Evolutionary conservation across 2,888 invertebrate species (phyloP), one percentile per base, ranked within the genome.

Genomic region (Parnassius orleans): DNA sequence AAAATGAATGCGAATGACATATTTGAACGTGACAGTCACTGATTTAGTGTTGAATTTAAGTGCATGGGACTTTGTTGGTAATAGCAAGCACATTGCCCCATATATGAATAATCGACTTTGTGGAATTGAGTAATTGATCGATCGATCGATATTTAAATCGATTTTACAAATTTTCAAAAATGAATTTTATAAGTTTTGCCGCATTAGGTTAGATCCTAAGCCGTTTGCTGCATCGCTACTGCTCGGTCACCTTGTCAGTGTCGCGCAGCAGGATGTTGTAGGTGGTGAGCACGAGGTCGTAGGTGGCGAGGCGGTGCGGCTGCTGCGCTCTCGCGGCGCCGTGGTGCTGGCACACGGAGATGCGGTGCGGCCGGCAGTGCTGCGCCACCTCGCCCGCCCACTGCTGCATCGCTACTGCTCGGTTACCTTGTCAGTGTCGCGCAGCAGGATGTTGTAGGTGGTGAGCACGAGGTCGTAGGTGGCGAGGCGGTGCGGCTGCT

Each of bases 211-310:
- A n/a, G n/a, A n/a, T n/a, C n/a, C n/a, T n/a, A n/a, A n/a, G n/a
- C n/a, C n/a, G n/a, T n/a, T n/a, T n/a, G n/a, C 15, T 15, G 15
- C 15, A 15, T 2, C 2, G 15, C 15, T 15, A 15, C 15, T 2
- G 15, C 15, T 15, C 15, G 15, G 15, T 15, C 71, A 92, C 88
- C 74, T 87, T 87, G 72, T 93, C 94, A 3, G 81, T 82, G 75
- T 96, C 96, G 42, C 94, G 84, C 64, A 90, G 90, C 65, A 95
- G 92, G 60, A 97, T 94, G 53, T 95, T 94, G 77, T 98, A 99
- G 0, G 98, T 98, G 12, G 98, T 98, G 51, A 98, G 88, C 0
- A 99, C 98, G 0, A 99, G 86, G 83, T 98, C 97, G 79, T 94
- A 84, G 51, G 92, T 86, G 0, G 96, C 94, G 53, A 98, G 86